Evolutionary conservation across 2,888 invertebrate species (phyloP).

Genomic region (Pammene aurita): DNA sequence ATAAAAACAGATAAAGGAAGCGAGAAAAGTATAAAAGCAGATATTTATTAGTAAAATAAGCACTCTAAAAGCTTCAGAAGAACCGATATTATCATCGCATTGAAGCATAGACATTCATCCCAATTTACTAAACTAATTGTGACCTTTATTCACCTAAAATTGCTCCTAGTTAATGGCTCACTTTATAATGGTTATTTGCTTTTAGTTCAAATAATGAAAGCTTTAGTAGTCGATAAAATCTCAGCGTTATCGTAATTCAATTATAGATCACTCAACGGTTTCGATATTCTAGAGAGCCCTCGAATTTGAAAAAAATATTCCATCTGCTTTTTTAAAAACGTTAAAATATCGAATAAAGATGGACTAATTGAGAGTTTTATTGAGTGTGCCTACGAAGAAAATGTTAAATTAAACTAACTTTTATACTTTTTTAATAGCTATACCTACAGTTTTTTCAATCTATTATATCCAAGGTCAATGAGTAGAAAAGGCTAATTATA

Average conservation of each 20-base stretch:
- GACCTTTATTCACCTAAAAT: neutral
- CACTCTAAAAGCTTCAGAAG: conserved; percentile 27
- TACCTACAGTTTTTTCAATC: neutral
- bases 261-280: conserved; percentile 32
- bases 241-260: conserved; percentile 22
- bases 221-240: conserved; percentile 7
- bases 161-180: neutral
- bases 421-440: too few relatives aligned
- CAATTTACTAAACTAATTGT: neutral
- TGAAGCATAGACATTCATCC: neutral
- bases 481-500: too few relatives aligned
- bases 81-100: neutral
- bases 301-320: neutral
- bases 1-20: neutral
- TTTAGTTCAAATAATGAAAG: neutral
- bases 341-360: neutral
- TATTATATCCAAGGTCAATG: too few relatives aligned
- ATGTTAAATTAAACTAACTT: too few relatives aligned
- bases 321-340: conserved; percentile 14
- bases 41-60: conserved; percentile 28
- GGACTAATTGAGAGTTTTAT: neutral
- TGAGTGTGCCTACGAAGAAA: neutral
- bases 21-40: neutral
- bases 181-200: neutral
- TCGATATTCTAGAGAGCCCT: neutral